Conservation (phyloP, 2,113 vertebrate genomes). For the Nettapus auritus region DNA sequence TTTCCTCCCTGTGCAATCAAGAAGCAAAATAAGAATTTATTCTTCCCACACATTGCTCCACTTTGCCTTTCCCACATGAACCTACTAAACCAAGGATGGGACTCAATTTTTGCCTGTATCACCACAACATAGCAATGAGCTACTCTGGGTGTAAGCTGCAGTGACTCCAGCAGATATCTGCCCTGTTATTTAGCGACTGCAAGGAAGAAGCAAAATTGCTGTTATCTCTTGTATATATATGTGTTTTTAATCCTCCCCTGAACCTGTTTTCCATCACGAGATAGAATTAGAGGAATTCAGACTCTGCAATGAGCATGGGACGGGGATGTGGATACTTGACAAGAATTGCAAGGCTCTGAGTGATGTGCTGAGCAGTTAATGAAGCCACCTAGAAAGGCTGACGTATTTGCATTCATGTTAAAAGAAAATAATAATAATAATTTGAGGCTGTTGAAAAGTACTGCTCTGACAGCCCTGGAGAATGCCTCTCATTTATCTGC, state of each 20-base stretch:
- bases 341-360: conserved; percentile 32
- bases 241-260: neutral
- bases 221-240: neutral
- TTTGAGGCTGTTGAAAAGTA: conserved; percentile 53
- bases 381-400: conserved; percentile 42
- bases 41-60: neutral
- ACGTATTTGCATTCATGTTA: conserved; percentile 24
- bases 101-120: neutral
- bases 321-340: neutral
- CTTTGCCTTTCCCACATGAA: neutral
- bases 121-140: neutral
- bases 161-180: neutral
- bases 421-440: conserved; percentile 60
- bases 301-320: neutral
- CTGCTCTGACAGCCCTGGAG: conserved; percentile 12
- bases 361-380: conserved; percentile 52
- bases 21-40: neutral
- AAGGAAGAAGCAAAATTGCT: neutral
- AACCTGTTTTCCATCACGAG: neutral
- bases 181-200: neutral
- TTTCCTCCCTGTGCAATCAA: neutral
- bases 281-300: neutral
- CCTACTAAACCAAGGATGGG: neutral
- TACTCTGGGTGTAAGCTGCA: neutral
- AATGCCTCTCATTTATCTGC: neutral